A percentile compares a stretch with the other conserved stretches of the same genome.
Conservation (phyloP, 92 coral and sea anemone genomes). For the Blastomussa wellsi region DNA sequence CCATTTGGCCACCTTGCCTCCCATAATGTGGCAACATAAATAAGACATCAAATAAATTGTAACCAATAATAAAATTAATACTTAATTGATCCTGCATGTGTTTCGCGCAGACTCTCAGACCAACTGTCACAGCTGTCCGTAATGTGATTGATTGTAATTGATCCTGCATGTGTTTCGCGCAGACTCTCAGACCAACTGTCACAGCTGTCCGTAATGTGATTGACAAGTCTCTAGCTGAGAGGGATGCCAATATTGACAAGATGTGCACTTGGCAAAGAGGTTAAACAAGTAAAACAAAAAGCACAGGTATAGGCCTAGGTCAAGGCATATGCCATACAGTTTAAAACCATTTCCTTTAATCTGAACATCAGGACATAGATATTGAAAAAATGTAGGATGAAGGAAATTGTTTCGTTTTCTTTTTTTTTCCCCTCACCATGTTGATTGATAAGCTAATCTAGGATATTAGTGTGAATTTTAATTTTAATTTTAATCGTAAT, state of each 20-base stretch:
- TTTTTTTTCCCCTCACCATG: too few relatives aligned
- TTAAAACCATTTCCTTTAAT: too few relatives aligned
- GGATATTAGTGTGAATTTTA: too few relatives aligned
- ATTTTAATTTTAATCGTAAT: too few relatives aligned
- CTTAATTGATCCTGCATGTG: too few relatives aligned
- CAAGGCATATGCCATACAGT: not conserved
- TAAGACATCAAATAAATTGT: too few relatives aligned
- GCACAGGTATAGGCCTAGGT: conserved; percentile 73
- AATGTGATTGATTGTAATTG: too few relatives aligned
- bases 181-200: conserved; percentile 94
- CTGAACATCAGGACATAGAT: conserved; percentile 87
- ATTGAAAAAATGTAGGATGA: conserved; percentile 96
- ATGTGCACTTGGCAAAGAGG: conserved; percentile 98
- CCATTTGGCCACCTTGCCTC: too few relatives aligned
- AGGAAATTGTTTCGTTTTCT: conserved; percentile 37
- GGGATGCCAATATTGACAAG: conserved; percentile 96
- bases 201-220: conserved; percentile 95
- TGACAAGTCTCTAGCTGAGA: conserved; percentile 96
- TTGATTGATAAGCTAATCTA: too few relatives aligned
- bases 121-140: conserved; percentile 92
- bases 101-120: conserved; percentile 81
- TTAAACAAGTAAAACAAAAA: conserved; percentile 92
- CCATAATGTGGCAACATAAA: too few relatives aligned
- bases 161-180: too few relatives aligned
- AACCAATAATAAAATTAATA: too few relatives aligned